Base-by-base conservation (phyloP, 2,888 invertebrate species). In the Amphipyra tragopoginis region DNA sequence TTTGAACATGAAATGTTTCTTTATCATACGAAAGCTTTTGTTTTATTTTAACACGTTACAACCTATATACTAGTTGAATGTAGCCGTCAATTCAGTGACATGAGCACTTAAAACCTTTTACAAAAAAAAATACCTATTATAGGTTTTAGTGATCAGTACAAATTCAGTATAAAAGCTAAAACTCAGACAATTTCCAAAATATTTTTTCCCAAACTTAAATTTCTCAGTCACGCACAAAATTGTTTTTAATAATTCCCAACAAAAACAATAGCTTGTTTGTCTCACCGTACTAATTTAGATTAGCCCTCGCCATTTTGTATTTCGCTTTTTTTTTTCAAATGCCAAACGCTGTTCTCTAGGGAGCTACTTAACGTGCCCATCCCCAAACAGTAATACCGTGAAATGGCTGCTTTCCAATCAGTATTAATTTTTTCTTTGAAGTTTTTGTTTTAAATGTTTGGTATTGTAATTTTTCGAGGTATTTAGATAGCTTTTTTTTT, bases 281-380 rank as follows among this genome's bases (percentile, higher is more conserved):
- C 83, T 1, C 6, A 85, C 90, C 67, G 43, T 90, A 90, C 89
- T 91, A 88, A 92, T 92, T 92, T 90, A 92, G 92, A 92, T 92
- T 92, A 92, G 87, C 88, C 79, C 73, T 79, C 83, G 65, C 85
- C 83, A 86, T 88, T 91, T 89, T 87, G 83, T 86, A 86, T 80
- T 87, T 82, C 75, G 83, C 84, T 85, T 84, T 90, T 85, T 90
- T 90, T 90, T 90, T 90, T 75, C 83, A 90, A 93, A 93, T 91
- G 90, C 88, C 90, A 87, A 90, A 88, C 85, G 75, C 65, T 65
- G 47, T 75, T 86, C 92, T 82, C 89, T 8, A 0, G 90, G 86
- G 93, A 85, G 78, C 77, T 83, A 84, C 90, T 89, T 86, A 87
- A 67, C 77, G 79, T 72, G 72, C 85, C 82, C 77, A 70, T 65